A percentile compares a stretch with the other conserved stretches of the same genome.
Conservation (phyloP, 1,140 invertebrate genomes). For the Drosophila kikkawai region DNA sequence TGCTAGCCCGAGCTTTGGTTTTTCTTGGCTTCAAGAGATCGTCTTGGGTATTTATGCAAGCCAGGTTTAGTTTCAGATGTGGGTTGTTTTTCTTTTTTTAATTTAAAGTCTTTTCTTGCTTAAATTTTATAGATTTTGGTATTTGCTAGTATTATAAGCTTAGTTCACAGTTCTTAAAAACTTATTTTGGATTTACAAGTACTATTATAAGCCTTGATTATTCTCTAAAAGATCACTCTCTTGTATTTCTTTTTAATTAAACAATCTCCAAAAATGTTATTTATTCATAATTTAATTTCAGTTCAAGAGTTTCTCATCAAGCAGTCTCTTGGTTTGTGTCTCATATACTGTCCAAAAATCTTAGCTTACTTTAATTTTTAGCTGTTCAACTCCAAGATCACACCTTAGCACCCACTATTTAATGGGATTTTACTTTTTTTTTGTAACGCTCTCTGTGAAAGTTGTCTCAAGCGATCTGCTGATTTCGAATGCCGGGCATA, state of each 20-base stretch:
- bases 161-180: neutral
- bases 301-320: neutral
- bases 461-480: slow-evolving; percentile 5
- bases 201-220: neutral
- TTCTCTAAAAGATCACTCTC: slow-evolving; percentile 3
- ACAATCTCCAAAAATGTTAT: neutral
- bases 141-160: neutral
- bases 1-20: slow-evolving; percentile 4
- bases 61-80: neutral
- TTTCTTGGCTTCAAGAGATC: neutral
- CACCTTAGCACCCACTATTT: slow-evolving; percentile 9
- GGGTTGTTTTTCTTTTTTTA: neutral
- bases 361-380: slow-evolving; percentile 9
- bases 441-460: slow-evolving; percentile 1
- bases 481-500: slow-evolving; percentile 22
- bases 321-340: slow-evolving; percentile 12
- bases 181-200: neutral
- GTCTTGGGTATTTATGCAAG: neutral
- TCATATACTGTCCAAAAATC: neutral
- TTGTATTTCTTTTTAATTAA: neutral
- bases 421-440: neutral
- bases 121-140: neutral
- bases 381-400: slow-evolving; percentile 3
- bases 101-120: slow-evolving; percentile 1
- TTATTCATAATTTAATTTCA: slow-evolving; percentile 6